Percentiles rank a stretch among this genome's conserved stretches.
Evolutionary conservation across 2,888 invertebrate species (phyloP).

Genomic region (Acanthosepion esculentum): DNA sequence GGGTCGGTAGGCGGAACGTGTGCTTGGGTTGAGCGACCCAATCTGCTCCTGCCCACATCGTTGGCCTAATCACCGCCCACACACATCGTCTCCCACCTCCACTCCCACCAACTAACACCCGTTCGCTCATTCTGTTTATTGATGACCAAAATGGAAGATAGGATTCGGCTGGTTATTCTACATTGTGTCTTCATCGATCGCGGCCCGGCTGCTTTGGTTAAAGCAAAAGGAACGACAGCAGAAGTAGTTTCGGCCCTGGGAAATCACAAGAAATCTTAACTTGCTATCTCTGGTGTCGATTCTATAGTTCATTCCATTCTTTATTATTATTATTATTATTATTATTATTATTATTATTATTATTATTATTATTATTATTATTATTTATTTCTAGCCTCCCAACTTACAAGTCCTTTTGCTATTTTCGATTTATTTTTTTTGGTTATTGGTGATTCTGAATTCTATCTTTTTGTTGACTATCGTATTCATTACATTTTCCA

Average conservation of each 20-base stretch:
- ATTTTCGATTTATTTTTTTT: neutral
- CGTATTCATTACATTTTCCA: neutral
- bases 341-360: neutral
- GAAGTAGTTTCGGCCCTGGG: neutral
- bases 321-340: neutral
- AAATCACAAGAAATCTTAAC: neutral
- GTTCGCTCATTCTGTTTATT: neutral
- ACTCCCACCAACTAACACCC: neutral
- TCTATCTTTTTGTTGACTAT: neutral
- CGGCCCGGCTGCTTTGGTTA: neutral
- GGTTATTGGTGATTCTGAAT: neutral
- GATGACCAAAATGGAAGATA: neutral
- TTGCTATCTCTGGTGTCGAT: neutral
- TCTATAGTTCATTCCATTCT: neutral
- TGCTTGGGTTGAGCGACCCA: neutral
- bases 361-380: neutral
- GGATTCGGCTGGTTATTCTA: neutral
- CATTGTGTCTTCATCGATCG: neutral
- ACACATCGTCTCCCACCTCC: neutral
- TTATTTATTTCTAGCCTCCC: neutral
- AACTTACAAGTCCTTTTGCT: neutral
- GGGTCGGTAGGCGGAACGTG: neutral
- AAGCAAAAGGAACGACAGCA: neutral
- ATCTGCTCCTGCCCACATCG: neutral
- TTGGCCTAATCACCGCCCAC: neutral